Evolutionary conservation across 2,113 vertebrate genomes (phyloP).

Genomic region (Leuciscus idus): DNA sequence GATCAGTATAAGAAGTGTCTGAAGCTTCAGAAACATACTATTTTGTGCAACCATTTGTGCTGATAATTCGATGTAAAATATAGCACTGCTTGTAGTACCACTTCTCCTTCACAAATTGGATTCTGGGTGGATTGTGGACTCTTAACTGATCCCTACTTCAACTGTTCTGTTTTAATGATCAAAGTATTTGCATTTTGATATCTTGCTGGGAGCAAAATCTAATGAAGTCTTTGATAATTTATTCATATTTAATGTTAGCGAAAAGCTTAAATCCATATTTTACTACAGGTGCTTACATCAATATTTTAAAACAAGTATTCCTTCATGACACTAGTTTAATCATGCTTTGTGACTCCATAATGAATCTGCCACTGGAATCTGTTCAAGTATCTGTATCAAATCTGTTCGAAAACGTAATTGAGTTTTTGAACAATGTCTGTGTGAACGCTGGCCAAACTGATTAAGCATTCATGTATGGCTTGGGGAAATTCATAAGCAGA

Average conservation of each 20-base stretch:
- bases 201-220: slow-evolving; percentile 28
- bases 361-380: background rate
- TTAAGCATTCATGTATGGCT: slow-evolving; percentile 24
- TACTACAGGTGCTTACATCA: background rate
- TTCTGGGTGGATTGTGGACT: slow-evolving; percentile 4
- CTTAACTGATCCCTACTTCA: slow-evolving; percentile 26
- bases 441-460: slow-evolving; percentile 11
- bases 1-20: background rate
- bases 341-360: slow-evolving; percentile 11
- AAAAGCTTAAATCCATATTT: slow-evolving; percentile 41
- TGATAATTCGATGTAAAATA: background rate
- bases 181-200: slow-evolving; percentile 45
- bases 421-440: background rate
- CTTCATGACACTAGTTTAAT: slow-evolving; percentile 2
- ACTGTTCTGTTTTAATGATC: slow-evolving; percentile 9
- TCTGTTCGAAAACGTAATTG: background rate
- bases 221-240: slow-evolving; percentile 40
- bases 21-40: background rate
- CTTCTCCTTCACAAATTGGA: background rate
- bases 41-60: background rate
- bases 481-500: background rate
- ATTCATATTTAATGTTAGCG: slow-evolving; percentile 37
- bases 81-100: background rate
- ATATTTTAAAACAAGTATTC: slow-evolving; percentile 4
- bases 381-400: background rate